These are phyloP conservation scores for Oryctes rhinoceros DNA, from an alignment of 1,140 invertebrate genomes.

Conservation along the genomic window DNA sequence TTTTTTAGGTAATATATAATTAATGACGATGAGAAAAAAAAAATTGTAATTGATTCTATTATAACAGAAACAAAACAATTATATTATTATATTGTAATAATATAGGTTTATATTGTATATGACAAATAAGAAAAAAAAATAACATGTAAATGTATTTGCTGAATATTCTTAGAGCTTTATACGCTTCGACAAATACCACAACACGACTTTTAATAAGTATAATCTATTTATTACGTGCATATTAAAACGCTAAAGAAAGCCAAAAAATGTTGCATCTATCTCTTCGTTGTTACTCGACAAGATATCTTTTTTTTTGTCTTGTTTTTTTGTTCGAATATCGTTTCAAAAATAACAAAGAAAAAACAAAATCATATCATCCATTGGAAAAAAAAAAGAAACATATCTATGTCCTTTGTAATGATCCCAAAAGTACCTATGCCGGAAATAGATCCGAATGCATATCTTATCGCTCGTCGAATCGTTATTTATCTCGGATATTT, in stretches of 20 bases:
- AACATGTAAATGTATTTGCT: conserved; percentile 40
- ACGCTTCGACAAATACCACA: conserved; percentile 41
- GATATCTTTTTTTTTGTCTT: conserved; percentile 32
- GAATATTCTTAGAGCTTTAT: conserved; percentile 40
- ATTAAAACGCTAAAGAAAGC: background rate
- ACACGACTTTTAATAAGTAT: conserved; percentile 39
- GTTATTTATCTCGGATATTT: no score
- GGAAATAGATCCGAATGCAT: no score
- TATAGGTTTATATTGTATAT: conserved; percentile 43
- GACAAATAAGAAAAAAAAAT: conserved; percentile 9
- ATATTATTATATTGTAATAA: conserved; percentile 40
- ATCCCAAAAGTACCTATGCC: no score
- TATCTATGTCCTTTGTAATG: background rate
- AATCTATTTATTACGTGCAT: conserved; percentile 20
- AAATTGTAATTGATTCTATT: background rate
- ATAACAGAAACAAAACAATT: background rate
- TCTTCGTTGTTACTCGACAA: conserved; percentile 42
- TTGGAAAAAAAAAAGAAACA: background rate
- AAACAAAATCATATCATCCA: conserved; percentile 10
- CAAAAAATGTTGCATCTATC: conserved; percentile 33
- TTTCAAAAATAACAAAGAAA: background rate
- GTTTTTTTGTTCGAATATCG: background rate
- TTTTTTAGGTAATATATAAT: background rate
- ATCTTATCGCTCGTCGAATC: no score
- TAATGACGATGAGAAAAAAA: background rate